These are phyloP conservation scores for Vesta saturnalis DNA, from an alignment of 2,888 invertebrate species.

Conservation along the genomic window DNA sequence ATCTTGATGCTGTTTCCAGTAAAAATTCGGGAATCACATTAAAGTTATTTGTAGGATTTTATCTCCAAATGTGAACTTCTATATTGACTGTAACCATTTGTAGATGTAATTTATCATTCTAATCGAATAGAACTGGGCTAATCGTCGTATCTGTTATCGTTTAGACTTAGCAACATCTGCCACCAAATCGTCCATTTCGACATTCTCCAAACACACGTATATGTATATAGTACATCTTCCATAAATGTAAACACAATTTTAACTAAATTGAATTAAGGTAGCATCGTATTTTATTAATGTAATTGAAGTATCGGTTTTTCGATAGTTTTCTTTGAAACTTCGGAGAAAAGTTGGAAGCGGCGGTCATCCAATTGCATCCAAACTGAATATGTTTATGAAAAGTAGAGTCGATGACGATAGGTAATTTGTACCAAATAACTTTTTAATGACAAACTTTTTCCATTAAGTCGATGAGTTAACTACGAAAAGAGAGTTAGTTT, in stretches of 20 bases:
- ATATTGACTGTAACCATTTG: slow-evolving; percentile 12
- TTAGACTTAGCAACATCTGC: slow-evolving; percentile 15
- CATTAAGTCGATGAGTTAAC: slow-evolving; percentile 56
- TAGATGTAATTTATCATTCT: slow-evolving; percentile 15
- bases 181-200: slow-evolving; percentile 11
- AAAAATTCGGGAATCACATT: slow-evolving; percentile 1
- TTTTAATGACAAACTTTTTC: slow-evolving; percentile 59
- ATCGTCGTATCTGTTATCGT: slow-evolving; percentile 15
- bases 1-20: background rate
- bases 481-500: slow-evolving; percentile 18
- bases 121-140: slow-evolving; percentile 15
- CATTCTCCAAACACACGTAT: background rate
- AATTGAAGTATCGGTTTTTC: background rate
- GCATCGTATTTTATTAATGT: background rate
- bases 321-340: background rate
- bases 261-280: background rate
- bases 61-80: slow-evolving; percentile 10
- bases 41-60: background rate
- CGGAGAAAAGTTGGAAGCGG: background rate
- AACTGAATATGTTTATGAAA: slow-evolving; percentile 8
- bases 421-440: slow-evolving; percentile 54
- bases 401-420: slow-evolving; percentile 49
- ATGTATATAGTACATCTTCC: background rate
- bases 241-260: slow-evolving; percentile 7
- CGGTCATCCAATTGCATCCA: slow-evolving; percentile 8